These are phyloP conservation scores for Chaetoderma sp. DNA, from an alignment of 2,888 invertebrate genomes.

Conservation along the genomic window DNA sequence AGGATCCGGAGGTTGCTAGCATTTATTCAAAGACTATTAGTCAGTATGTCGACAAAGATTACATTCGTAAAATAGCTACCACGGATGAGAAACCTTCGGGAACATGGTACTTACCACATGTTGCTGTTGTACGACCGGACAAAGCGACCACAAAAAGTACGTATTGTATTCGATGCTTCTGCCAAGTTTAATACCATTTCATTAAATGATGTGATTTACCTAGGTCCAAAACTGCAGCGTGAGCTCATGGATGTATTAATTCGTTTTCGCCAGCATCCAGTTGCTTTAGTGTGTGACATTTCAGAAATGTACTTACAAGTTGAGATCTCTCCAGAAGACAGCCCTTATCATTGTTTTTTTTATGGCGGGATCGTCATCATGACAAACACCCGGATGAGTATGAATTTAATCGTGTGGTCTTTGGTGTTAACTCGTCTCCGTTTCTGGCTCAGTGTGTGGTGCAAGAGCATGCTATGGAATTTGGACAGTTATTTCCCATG, in stretches of 20 bases:
- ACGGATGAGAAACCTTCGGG: too few species aligned
- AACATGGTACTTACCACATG: slow-evolving; percentile 17
- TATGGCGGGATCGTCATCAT: too few species aligned
- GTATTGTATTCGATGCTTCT: slow-evolving; percentile 35
- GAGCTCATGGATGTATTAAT: slow-evolving; percentile 27
- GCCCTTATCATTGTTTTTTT: slow-evolving; percentile 19
- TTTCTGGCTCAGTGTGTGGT: slow-evolving; percentile 14
- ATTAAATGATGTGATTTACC: slow-evolving; percentile 26
- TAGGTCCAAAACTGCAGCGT: slow-evolving; percentile 29
- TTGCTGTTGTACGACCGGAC: slow-evolving; percentile 9
- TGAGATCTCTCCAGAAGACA: slow-evolving; percentile 13
- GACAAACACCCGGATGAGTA: slow-evolving; percentile 8
- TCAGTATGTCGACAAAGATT: too few species aligned
- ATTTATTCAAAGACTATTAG: too few species aligned
- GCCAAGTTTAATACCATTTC: slow-evolving; percentile 19
- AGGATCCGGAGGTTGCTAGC: too few species aligned
- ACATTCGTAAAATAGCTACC: too few species aligned
- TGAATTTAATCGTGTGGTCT: slow-evolving; percentile 24
- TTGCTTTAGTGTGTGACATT: slow-evolving; percentile 32
- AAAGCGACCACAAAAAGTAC: slow-evolving; percentile 18
- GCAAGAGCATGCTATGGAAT: too few species aligned
- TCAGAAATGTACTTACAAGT: slow-evolving; percentile 33
- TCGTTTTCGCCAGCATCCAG: slow-evolving; percentile 21
- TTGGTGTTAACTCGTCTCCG: slow-evolving; percentile 21
- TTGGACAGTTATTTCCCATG: too few species aligned